Percentiles rank a stretch among this genome's conserved stretches.
Conservation (phyloP, 2,888 invertebrate genomes). For the Aspidiotus destructor region DNA sequence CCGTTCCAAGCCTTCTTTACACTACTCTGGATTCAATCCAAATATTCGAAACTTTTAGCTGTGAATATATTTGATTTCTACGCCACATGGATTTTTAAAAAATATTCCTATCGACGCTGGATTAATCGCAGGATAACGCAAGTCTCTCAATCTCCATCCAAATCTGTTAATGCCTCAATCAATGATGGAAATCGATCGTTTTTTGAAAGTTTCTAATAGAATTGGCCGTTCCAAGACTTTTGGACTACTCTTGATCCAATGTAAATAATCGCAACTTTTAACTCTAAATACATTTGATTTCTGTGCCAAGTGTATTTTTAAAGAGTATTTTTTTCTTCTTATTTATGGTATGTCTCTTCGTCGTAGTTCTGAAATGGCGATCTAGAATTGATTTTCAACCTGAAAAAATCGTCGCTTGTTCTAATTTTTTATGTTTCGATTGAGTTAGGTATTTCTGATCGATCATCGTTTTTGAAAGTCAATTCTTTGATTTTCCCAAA, state of each 20-base stretch:
- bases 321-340: no score
- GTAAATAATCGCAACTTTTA: conserved; percentile 63
- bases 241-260: conserved; percentile 50
- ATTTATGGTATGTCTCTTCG: no score
- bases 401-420: no score
- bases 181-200: conserved; percentile 58
- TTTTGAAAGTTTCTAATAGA: conserved; percentile 68
- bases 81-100: no score
- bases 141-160: conserved; percentile 76
- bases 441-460: no score
- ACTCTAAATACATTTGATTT: conserved; percentile 41
- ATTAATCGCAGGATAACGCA: conserved; percentile 73
- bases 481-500: no score
- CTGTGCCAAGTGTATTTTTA: no score
- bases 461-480: no score
- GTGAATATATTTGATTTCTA: conserved; percentile 38
- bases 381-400: no score
- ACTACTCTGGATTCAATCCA: conserved; percentile 51
- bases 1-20: conserved; percentile 52
- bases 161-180: conserved; percentile 69
- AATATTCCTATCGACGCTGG: conserved; percentile 54
- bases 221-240: conserved; percentile 54
- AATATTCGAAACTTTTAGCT: conserved; percentile 63
- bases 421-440: no score
- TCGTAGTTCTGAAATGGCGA: no score